Base-by-base conservation (phyloP, 1,140 invertebrate genomes). In the Tribolium castaneum region DNA sequence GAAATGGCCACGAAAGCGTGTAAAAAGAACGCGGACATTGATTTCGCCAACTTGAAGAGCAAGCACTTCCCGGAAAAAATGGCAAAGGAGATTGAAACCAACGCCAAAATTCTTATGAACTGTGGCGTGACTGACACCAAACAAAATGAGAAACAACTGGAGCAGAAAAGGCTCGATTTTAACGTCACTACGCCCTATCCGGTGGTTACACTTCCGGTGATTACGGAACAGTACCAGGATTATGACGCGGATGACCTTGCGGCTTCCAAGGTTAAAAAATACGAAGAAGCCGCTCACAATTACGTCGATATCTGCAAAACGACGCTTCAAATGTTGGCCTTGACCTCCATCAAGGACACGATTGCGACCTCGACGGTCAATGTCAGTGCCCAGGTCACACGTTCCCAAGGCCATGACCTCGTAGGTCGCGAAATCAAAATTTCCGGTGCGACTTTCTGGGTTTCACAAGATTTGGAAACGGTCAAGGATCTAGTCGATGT, bases 111-210 rank as follows among this genome's bases (percentile, higher is more conserved):
- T 6, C 30, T 73, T 10, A 35, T 73, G 49, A 52, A 19, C 6
- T 73, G 71, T 50, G 71, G 49, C 16, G 50, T 30, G 6, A 54
- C 30, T 12, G 52, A 73, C 30, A 34, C 71, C 3, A 51, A 73
- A 54, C 45, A 2, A 9, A 73, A 73, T 9, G 9, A 16, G 13
- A 59, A 59, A 30, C 14, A 59, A 16, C 34, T 54, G 3, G 71
- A 73, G 5, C 22, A 16, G n/a, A 72, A 16, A 22, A 49, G n/a
- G n/a, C 12, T 51, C 3, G 22, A 19, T 16, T 50, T 73, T 6
- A 50, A 30, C 6, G 25, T 73, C 6, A 73, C 50, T 13, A 73
- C 71, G 2, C 71, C 71, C 0, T 73, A 35, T 73, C 71, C 71
- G 49, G 0, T 73, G 10, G 14, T 54, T 4, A 50, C 30, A 16